Evolutionary conservation across 2,888 invertebrate genomes (phyloP).

Genomic region (Cremastinae sp.): DNA sequence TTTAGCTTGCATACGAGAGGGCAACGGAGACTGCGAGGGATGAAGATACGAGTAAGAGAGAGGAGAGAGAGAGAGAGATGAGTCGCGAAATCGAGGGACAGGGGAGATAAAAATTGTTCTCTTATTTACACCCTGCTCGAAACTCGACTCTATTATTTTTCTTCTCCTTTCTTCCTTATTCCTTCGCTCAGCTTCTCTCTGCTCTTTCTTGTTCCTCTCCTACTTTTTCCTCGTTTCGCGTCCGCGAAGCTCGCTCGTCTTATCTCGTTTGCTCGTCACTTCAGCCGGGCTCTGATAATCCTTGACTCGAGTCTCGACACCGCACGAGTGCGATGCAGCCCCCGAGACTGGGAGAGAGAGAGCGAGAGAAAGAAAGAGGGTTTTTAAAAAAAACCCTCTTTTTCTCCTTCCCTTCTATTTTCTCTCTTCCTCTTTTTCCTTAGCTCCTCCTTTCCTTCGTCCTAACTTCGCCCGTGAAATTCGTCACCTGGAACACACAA

Average conservation of each 20-base stretch:
- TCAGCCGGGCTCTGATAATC: constrained; percentile 42
- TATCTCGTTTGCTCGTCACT: constrained; percentile 48
- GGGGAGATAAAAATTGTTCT: constrained; percentile 29
- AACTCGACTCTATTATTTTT: constrained; percentile 12
- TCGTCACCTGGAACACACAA: too few species aligned
- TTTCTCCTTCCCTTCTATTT: constrained; percentile 13
- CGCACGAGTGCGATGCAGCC: not conserved
- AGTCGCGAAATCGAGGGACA: too few species aligned
- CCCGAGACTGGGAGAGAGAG: not conserved
- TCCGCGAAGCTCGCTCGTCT: constrained; percentile 22
- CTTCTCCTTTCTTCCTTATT: constrained; percentile 13
- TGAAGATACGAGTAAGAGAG: too few species aligned
- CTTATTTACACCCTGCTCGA: constrained; percentile 60
- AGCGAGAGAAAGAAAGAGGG: constrained; percentile 1
- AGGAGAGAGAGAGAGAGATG: constrained; percentile 41
- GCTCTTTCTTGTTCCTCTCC: constrained; percentile 4
- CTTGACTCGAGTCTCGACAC: constrained; percentile 28
- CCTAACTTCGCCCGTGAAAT: too few species aligned
- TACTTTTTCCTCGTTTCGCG: constrained; percentile 9
- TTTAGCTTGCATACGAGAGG: constrained; percentile 76
- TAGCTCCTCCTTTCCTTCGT: constrained; percentile 6
- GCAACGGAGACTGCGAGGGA: constrained; percentile 31
- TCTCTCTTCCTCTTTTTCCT: constrained; percentile 6
- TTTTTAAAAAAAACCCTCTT: constrained; percentile 1
- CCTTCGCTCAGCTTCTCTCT: constrained; percentile 15